Conservation (phyloP, 1,140 invertebrate species). For the Polypedilum pembai region DNA sequence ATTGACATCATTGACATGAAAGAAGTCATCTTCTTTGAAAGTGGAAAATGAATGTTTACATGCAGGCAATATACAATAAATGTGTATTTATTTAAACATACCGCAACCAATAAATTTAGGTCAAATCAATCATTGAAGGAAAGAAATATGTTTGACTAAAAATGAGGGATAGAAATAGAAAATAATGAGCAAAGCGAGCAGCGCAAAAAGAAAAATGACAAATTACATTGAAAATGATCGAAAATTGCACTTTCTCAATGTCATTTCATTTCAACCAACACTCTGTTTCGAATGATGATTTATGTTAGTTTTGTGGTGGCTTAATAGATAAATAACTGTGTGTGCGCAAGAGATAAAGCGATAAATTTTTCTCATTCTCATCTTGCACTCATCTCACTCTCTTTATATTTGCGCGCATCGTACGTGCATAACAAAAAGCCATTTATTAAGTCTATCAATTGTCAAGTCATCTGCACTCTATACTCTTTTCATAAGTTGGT, state of each 20-base stretch:
- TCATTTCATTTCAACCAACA: neutral
- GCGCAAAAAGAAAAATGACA: neutral
- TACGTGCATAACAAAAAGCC: constrained; percentile 16
- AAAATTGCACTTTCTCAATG: constrained; percentile 18
- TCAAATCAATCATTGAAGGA: neutral
- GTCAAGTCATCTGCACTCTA: neutral
- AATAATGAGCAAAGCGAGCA: neutral
- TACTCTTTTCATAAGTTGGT: too few species aligned
- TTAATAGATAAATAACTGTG: constrained; percentile 18
- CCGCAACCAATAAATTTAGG: neutral
- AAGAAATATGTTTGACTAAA: neutral
- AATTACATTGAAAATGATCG: constrained; percentile 7
- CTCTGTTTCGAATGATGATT: neutral
- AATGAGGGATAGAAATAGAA: neutral
- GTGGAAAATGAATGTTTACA: too few species aligned
- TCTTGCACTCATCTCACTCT: neutral
- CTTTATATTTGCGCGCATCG: constrained; percentile 10
- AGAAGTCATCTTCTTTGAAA: too few species aligned
- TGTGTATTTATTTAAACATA: too few species aligned
- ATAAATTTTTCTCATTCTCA: constrained; percentile 7
- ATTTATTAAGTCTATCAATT: constrained; percentile 1
- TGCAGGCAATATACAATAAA: too few species aligned
- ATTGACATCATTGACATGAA: too few species aligned
- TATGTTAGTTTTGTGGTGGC: neutral
- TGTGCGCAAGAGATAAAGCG: neutral